Percentiles rank a stretch among this genome's conserved stretches.
Evolutionary conservation across 2,888 invertebrate genomes (phyloP).

Genomic region (Anaspis maculata): DNA sequence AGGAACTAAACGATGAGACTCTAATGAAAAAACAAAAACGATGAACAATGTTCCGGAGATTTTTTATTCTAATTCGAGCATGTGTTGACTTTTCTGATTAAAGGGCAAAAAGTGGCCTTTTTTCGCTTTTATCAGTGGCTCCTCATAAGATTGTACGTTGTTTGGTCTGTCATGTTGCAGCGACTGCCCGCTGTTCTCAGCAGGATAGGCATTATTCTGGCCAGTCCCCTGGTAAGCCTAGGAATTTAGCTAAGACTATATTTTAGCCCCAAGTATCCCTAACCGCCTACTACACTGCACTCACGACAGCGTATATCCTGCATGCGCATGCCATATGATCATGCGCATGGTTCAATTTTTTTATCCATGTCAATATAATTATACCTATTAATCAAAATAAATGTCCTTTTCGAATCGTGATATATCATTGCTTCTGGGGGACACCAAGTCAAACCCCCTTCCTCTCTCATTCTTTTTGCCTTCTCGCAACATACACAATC

Average conservation of each 20-base stretch:
- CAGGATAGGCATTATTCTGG: conserved; percentile 94
- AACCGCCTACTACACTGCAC: conserved; percentile 18
- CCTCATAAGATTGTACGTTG: conserved; percentile 37
- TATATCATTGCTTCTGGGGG: too few species aligned
- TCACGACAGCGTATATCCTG: conserved; percentile 9
- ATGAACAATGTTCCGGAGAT: too few species aligned
- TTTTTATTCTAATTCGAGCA: too few species aligned
- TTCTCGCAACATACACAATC: too few species aligned
- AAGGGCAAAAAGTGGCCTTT: conserved; percentile 6
- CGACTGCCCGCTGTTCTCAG: conserved; percentile 92
- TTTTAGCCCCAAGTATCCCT: too few species aligned
- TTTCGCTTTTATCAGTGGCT: conserved; percentile 22
- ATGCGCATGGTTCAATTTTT: conserved; percentile 27
- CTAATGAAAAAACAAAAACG: too few species aligned
- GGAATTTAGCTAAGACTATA: conserved; percentile 25
- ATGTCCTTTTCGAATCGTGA: too few species aligned
- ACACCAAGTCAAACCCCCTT: too few species aligned
- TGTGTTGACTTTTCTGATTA: conserved; percentile 4
- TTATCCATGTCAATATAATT: conserved; percentile 6
- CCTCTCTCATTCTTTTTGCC: too few species aligned
- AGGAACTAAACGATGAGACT: too few species aligned
- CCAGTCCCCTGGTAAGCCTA: conserved; percentile 88
- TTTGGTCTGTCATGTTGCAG: conserved; percentile 67
- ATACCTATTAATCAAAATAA: too few species aligned
- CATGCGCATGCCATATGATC: conserved; percentile 24